phyloP scores from a whole-genome alignment of 2,797 vertebrate species.

The Pitangus sulphuratus region DNA sequence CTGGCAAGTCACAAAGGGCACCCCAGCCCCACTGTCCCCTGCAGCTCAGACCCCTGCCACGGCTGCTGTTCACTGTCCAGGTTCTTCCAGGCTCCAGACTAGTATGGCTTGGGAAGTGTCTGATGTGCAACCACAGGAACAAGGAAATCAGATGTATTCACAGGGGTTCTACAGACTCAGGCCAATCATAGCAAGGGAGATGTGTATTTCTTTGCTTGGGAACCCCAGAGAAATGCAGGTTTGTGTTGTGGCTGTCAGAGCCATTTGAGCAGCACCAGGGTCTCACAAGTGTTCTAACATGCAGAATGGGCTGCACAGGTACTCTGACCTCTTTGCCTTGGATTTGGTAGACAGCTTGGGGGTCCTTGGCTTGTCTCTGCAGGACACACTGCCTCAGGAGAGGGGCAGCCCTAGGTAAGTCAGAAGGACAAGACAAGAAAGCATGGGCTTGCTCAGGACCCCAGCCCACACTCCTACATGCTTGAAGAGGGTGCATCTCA shows the following conservation, averaged over 20 bases:
- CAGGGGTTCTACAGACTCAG: not conserved
- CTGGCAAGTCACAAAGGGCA: not conserved
- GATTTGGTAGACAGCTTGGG: not conserved
- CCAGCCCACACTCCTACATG: not conserved
- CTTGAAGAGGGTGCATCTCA: not conserved
- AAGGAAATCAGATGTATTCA: not conserved
- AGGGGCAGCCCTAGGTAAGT: not conserved
- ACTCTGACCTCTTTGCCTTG: not conserved
- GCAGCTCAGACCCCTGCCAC: not conserved
- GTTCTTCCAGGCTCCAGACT: not conserved
- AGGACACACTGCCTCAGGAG: not conserved
- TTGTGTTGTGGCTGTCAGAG: not conserved
- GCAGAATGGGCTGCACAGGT: not conserved
- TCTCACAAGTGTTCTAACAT: not conserved
- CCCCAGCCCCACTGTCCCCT: not conserved
- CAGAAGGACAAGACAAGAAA: not conserved
- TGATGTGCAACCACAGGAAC: not conserved
- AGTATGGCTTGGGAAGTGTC: fast-evolving
- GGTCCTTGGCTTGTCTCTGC: not conserved
- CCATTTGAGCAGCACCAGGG: not conserved
- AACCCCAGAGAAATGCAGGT: not conserved
- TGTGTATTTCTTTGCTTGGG: not conserved
- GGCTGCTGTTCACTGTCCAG: not conserved
- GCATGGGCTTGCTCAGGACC: not conserved
- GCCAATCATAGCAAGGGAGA: not conserved